Evolutionary conservation across 2,888 invertebrate genomes (phyloP).

Genomic region (Carpatolechia fugitivella): DNA sequence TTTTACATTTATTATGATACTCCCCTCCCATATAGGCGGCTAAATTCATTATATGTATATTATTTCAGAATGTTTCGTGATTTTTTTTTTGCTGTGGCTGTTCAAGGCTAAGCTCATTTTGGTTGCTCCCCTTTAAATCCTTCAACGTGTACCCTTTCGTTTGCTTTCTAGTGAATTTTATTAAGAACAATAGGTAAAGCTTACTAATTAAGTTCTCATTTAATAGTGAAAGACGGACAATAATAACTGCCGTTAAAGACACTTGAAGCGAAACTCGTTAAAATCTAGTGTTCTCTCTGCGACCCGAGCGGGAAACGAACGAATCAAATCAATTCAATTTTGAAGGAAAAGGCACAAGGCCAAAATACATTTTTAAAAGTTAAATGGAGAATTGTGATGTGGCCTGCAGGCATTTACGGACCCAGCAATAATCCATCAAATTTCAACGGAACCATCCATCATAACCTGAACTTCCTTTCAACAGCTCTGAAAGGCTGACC

Average conservation of each 20-base stretch:
- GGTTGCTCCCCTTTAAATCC: too few species aligned
- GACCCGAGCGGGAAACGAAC: slow-evolving; percentile 28
- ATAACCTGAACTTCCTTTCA: slow-evolving; percentile 27
- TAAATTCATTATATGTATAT: too few species aligned
- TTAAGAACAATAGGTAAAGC: too few species aligned
- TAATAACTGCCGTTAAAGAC: slow-evolving; percentile 53
- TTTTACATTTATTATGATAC: too few species aligned
- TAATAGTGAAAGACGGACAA: slow-evolving; percentile 38
- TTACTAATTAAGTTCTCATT: too few species aligned
- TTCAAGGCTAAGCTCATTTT: too few species aligned
- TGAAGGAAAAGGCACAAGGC: slow-evolving; percentile 21
- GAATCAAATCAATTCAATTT: slow-evolving; percentile 35
- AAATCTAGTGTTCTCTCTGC: slow-evolving; percentile 53
- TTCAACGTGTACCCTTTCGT: too few species aligned
- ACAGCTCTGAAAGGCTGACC: too few species aligned
- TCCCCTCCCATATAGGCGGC: too few species aligned
- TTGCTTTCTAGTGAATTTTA: too few species aligned
- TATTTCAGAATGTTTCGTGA: too few species aligned
- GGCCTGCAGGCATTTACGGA: slow-evolving; percentile 34
- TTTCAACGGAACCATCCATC: slow-evolving; percentile 41
- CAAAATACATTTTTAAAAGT: slow-evolving; percentile 11
- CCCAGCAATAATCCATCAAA: slow-evolving; percentile 20
- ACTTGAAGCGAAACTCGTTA: slow-evolving; percentile 65
- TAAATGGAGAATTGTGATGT: slow-evolving; percentile 8
- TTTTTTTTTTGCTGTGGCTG: too few species aligned